Conservation (phyloP, 2,797 vertebrate species). For the Gobio occitaniae region DNA sequence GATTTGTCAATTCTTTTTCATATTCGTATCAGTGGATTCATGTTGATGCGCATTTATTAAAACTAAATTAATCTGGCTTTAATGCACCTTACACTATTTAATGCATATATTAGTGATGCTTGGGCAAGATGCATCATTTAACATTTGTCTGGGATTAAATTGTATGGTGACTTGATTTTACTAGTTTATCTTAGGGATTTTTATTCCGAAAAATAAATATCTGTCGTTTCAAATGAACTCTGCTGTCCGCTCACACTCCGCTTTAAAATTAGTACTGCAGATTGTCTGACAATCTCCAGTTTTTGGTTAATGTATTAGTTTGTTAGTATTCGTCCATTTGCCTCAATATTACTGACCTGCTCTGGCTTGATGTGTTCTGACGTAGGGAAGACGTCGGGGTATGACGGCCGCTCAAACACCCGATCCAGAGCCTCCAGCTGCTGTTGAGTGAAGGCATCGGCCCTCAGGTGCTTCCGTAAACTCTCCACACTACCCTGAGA, state of each 20-base stretch:
- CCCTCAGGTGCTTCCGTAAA: slow-evolving; percentile 99
- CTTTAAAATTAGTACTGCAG: neutral
- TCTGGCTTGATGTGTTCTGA: slow-evolving; percentile 99
- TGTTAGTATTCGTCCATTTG: slow-evolving; percentile 38
- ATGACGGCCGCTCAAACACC: slow-evolving; percentile 97
- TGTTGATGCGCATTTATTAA: slow-evolving; percentile 25
- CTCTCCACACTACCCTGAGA: slow-evolving; percentile 99
- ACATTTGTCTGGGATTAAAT: slow-evolving; percentile 24
- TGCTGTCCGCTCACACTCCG: slow-evolving; percentile 26
- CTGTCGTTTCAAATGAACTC: neutral
- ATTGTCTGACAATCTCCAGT: neutral
- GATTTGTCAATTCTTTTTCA: slow-evolving; percentile 21
- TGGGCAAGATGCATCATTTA: slow-evolving; percentile 32
- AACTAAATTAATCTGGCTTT: slow-evolving; percentile 36
- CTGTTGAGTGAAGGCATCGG: slow-evolving; percentile 99
- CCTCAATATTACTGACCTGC: slow-evolving; percentile 83
- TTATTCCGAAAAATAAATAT: neutral
- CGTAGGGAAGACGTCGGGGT: slow-evolving; percentile 97
- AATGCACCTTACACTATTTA: slow-evolving; percentile 31
- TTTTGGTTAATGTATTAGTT: slow-evolving; percentile 6
- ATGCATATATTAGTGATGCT: slow-evolving; percentile 43
- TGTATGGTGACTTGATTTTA: neutral
- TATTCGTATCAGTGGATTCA: neutral
- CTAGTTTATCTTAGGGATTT: slow-evolving; percentile 4
- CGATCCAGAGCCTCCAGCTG: slow-evolving; percentile 99